phyloP scores from a whole-genome alignment of 1,140 invertebrate genomes.

The Drosophila ambigua region DNA sequence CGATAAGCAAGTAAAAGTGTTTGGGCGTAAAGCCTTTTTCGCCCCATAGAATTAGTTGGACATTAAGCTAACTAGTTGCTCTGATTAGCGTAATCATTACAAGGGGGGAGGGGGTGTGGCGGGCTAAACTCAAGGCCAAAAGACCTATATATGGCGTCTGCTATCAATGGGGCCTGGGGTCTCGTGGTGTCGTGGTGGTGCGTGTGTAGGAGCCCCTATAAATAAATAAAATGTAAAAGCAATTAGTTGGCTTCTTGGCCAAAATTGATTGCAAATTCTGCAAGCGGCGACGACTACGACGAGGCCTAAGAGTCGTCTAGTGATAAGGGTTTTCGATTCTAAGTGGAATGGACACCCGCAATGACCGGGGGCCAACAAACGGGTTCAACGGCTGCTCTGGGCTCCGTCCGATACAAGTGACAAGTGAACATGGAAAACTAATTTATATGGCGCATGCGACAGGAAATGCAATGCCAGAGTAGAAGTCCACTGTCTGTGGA shows the following conservation, averaged over 20 bases:
- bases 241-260: slow-evolving; percentile 54
- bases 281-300: slow-evolving; percentile 10
- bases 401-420: slow-evolving; percentile 63
- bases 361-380: slow-evolving; percentile 41
- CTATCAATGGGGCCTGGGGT: no score
- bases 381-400: slow-evolving; percentile 39
- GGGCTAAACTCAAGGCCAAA: slow-evolving; percentile 29
- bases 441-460: slow-evolving; percentile 72
- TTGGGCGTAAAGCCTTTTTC: slow-evolving; percentile 14
- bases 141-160: background rate
- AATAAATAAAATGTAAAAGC: slow-evolving; percentile 45
- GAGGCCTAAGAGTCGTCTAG: slow-evolving; percentile 8
- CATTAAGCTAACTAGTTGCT: slow-evolving; percentile 23
- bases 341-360: slow-evolving; percentile 66
- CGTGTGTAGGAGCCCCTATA: slow-evolving; percentile 31
- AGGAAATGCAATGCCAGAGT: slow-evolving; percentile 44
- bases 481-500: background rate
- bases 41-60: background rate
- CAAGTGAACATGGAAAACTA: slow-evolving; percentile 78
- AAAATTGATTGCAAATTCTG: slow-evolving; percentile 64
- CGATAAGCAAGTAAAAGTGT: slow-evolving; percentile 76
- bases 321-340: slow-evolving; percentile 64
- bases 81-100: background rate
- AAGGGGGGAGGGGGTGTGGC: background rate
- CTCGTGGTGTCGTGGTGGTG: slow-evolving; percentile 15